A percentile compares a stretch with the other conserved stretches of the same genome.
Conservation (phyloP, 2,797 vertebrate genomes). For the Eulemur mongoz region DNA sequence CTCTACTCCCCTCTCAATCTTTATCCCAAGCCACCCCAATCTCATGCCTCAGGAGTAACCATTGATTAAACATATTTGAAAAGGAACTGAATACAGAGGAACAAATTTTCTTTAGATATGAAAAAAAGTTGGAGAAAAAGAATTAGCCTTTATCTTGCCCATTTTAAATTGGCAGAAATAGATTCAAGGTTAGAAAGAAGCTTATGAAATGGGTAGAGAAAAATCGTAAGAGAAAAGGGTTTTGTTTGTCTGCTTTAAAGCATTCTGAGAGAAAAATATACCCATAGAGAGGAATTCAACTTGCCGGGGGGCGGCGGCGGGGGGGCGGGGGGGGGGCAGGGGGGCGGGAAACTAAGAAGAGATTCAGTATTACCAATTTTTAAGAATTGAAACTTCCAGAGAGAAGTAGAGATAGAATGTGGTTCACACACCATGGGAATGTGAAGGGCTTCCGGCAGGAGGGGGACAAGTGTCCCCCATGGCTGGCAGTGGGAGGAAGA, state of each 20-base stretch:
- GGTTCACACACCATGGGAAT: constrained; percentile 53
- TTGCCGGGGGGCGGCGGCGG: constrained; percentile 37
- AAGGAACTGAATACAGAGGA: background rate
- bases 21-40: background rate
- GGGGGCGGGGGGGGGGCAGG: background rate
- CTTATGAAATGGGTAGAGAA: background rate
- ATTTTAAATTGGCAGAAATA: background rate
- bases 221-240: background rate
- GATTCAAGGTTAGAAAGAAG: background rate
- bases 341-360: constrained; percentile 46
- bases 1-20: background rate
- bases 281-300: constrained; percentile 63
- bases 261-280: constrained; percentile 40
- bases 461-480: background rate
- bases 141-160: background rate
- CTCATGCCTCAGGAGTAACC: background rate
- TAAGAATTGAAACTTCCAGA: constrained; percentile 79
- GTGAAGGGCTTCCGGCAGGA: background rate
- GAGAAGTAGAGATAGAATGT: constrained; percentile 73
- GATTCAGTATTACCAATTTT: constrained; percentile 74
- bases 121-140: background rate
- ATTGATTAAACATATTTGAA: background rate
- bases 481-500: background rate
- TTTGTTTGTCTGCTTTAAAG: background rate
- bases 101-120: background rate